Evolutionary conservation across 2,888 invertebrate genomes (phyloP).

Genomic region (Andrena fulva): DNA sequence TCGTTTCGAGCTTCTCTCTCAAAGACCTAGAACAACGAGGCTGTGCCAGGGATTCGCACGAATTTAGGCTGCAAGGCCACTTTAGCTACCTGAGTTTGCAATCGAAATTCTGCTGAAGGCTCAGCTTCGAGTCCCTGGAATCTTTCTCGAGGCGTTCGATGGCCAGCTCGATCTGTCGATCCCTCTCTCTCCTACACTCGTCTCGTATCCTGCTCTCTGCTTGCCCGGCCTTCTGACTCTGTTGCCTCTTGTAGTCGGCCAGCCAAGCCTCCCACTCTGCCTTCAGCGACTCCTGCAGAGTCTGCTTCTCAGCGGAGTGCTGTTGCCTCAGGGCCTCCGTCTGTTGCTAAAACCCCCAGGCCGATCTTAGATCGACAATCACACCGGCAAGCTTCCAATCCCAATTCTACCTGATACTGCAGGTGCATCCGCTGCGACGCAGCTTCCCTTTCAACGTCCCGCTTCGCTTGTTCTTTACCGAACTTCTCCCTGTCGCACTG

Average conservation of each 20-base stretch:
- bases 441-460: conserved; percentile 73
- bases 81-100: conserved; percentile 84
- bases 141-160: conserved; percentile 90
- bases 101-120: conserved; percentile 87
- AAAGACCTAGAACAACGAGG: conserved; percentile 86
- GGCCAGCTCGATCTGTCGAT: conserved; percentile 91
- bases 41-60: not conserved
- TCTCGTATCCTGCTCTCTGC: conserved; percentile 90
- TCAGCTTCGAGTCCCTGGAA: conserved; percentile 86
- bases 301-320: conserved; percentile 85
- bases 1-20: conserved; percentile 91
- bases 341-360: conserved; percentile 70
- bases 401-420: conserved; percentile 71
- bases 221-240: conserved; percentile 87
- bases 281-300: conserved; percentile 87
- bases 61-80: not conserved
- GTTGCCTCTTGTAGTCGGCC: conserved; percentile 88
- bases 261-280: conserved; percentile 89
- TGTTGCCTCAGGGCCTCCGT: conserved; percentile 73
- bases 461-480: conserved; percentile 72
- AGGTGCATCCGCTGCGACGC: conserved; percentile 67
- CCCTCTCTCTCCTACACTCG: conserved; percentile 90
- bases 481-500: conserved; percentile 74
- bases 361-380: not conserved
- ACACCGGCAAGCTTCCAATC: not conserved